Evolutionary conservation across 2,888 invertebrate species (phyloP).

Genomic region (Drosophila conformis): DNA sequence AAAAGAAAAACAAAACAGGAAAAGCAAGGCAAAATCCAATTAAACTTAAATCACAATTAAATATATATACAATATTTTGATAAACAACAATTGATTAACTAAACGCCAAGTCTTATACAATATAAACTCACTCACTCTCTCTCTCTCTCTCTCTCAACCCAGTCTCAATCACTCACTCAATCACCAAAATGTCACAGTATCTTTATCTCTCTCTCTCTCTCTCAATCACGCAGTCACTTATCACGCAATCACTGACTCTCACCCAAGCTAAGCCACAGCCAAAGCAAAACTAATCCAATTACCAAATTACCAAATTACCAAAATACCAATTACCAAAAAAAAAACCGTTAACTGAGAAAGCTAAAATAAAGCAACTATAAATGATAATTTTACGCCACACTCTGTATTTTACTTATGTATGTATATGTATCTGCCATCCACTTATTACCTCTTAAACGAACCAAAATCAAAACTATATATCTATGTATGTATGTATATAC

Average conservation of each 20-base stretch:
- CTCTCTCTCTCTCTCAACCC: slow-evolving; percentile 46
- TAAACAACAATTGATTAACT: slow-evolving; percentile 46
- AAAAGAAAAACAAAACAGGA: slow-evolving; percentile 19
- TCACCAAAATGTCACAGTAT: slow-evolving; percentile 51
- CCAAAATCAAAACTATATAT: slow-evolving; percentile 25
- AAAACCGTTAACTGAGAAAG: slow-evolving; percentile 52
- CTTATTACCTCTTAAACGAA: slow-evolving; percentile 26
- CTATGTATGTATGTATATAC: slow-evolving; percentile 21
- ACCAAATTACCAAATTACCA: slow-evolving; percentile 22
- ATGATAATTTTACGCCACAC: slow-evolving; percentile 53
- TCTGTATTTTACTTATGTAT: slow-evolving; percentile 65
- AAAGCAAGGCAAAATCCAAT: slow-evolving; percentile 28
- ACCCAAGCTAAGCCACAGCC: slow-evolving; percentile 55
- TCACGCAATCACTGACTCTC: slow-evolving; percentile 64
- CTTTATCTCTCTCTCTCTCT: slow-evolving; percentile 65
- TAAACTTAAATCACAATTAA: slow-evolving; percentile 37
- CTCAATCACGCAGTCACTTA: slow-evolving; percentile 71
- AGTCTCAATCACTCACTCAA: slow-evolving; percentile 49
- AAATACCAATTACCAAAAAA: slow-evolving; percentile 16
- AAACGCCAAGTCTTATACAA: slow-evolving; percentile 42
- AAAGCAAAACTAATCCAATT: slow-evolving; percentile 43
- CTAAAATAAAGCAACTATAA: slow-evolving; percentile 66
- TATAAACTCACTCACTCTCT: slow-evolving; percentile 56
- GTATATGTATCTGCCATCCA: slow-evolving; percentile 48
- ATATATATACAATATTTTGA: slow-evolving; percentile 35